phyloP scores from a whole-genome alignment of 2,113 vertebrate species.

The Pelobates fuscus region DNA sequence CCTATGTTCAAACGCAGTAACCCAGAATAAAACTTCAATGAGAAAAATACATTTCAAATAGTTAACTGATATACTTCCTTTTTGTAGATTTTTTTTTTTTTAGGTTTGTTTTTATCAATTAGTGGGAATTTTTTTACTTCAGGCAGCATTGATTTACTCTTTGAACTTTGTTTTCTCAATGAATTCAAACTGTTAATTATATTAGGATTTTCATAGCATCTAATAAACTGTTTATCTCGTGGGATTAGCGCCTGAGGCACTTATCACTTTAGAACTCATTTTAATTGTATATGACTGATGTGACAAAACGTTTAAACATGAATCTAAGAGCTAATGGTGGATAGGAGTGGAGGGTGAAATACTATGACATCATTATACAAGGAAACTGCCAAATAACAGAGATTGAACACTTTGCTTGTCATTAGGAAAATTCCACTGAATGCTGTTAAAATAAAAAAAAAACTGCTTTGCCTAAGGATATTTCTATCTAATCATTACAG shows the following conservation, averaged over 20 bases:
- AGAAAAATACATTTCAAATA: too few species aligned
- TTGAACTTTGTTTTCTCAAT: constrained; percentile 21
- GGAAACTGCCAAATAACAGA: background rate
- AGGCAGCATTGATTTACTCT: constrained; percentile 34
- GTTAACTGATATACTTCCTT: too few species aligned
- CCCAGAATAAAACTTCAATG: too few species aligned
- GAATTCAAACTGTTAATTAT: constrained; percentile 42
- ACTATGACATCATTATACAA: background rate
- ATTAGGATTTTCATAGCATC: constrained; percentile 40
- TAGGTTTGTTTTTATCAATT: background rate
- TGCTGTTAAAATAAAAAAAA: too few species aligned
- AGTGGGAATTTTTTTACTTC: constrained; percentile 1
- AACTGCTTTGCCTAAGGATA: too few species aligned
- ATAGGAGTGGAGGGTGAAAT: background rate
- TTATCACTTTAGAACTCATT: constrained; percentile 44
- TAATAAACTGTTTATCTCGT: constrained; percentile 44
- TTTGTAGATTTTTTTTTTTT: background rate
- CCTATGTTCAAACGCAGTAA: too few species aligned
- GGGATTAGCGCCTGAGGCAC: constrained; percentile 32
- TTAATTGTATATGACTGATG: constrained; percentile 45
- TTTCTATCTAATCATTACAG: too few species aligned
- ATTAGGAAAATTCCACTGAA: too few species aligned
- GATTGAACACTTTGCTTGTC: too few species aligned
- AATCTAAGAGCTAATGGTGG: constrained; percentile 17
- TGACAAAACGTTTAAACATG: constrained; percentile 34